Evolutionary conservation across 2,797 vertebrate species (phyloP), one percentile per base, ranked within the genome.

Genomic region (Galago senegalensis): DNA sequence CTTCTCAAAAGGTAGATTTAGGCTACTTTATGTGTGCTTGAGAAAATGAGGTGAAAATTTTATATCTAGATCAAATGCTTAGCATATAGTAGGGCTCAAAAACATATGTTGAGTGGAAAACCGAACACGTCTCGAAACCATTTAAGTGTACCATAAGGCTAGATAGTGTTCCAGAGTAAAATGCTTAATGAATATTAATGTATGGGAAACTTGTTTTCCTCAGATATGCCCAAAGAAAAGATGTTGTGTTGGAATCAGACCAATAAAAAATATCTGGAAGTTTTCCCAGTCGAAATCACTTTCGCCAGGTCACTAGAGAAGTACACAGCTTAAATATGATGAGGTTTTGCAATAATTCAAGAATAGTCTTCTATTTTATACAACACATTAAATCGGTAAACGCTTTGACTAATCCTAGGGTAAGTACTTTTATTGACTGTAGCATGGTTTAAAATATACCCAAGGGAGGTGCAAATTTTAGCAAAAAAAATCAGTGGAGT

Each of bases 381-480:
- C 82, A 49, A 82, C 60, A 92, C 16, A 76, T 94, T 94, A 97
- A 93, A 95, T 90, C n/a, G 96, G 43, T 91, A 96, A 90, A 95
- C 95, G 56, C 7, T 95, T 95, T 92, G 61, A 46, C 80, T 96
- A 97, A 96, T 95, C 49, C 49, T 85, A 77, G 61, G 90, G 72
- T 93, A 96, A 93, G 95, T 93, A 89, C 27, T 91, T 93, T 88
- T 84, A 93, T 83, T 96, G 91, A 91, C 49, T 61, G 14, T 65
- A 31, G 31, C 29, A 81, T 92, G 46, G 49, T 83, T 95, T 94
- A 76, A 95, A 83, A 92, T 40, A 91, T n/a, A 91, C 40, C 79
- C 37, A 95, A 83, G 37, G 60, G 23, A 86, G 17, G 81, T 86
- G 75, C 6, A 90, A 93, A 90, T 70, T 91, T 75, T 84, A 16